These are phyloP conservation scores for Smithornis capensis DNA, from an alignment of 2,113 vertebrate genomes.

Conservation along the genomic window DNA sequence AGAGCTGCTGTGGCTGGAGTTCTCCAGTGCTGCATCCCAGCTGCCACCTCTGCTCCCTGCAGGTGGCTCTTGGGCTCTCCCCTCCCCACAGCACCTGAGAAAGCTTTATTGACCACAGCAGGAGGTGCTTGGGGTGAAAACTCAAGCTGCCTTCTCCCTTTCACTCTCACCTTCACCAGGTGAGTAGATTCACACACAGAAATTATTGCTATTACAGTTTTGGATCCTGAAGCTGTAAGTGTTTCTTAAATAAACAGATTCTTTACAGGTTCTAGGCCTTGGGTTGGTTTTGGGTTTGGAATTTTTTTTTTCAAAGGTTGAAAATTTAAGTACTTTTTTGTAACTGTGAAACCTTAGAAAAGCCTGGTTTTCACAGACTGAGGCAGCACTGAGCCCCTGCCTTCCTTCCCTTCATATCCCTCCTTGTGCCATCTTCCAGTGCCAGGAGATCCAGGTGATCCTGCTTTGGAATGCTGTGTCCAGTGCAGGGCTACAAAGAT, in stretches of 20 bases:
- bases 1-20: fast-evolving
- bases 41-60: neutral
- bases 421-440: neutral
- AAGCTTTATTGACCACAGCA: fast-evolving
- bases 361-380: neutral
- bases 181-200: neutral
- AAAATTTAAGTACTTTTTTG: neutral
- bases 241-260: neutral
- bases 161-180: neutral
- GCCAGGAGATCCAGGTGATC: neutral
- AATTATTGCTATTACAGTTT: neutral
- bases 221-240: neutral
- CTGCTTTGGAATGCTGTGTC: neutral
- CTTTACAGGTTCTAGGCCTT: neutral
- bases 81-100: neutral
- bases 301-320: neutral
- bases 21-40: neutral
- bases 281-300: neutral
- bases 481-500: neutral
- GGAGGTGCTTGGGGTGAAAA: fast-evolving
- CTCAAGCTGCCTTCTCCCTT: neutral
- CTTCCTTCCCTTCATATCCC: neutral
- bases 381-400: neutral
- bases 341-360: neutral
- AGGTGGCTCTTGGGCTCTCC: fast-evolving